Conservation (phyloP, 2,888 invertebrate species). For the Hedya salicella region DNA sequence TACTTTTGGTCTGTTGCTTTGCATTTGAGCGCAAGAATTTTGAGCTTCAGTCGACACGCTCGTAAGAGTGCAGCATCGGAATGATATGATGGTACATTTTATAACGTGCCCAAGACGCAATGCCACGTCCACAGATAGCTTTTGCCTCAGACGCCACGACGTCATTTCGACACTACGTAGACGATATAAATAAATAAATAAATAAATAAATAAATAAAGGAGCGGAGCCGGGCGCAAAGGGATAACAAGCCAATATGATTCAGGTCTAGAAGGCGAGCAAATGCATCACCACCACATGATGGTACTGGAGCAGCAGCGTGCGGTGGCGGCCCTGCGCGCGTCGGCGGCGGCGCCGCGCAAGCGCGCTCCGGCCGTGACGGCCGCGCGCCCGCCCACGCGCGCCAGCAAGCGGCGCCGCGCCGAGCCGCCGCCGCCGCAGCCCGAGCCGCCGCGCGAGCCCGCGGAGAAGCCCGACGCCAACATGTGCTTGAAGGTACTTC, state of each 20-base stretch:
- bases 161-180: too few species aligned
- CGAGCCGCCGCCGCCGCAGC: constrained; percentile 76
- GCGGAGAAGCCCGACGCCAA: constrained; percentile 93
- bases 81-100: too few species aligned
- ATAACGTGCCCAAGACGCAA: too few species aligned
- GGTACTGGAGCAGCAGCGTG: constrained; percentile 84
- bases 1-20: too few species aligned
- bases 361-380: constrained; percentile 64
- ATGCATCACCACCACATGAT: constrained; percentile 86
- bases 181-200: too few species aligned
- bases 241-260: background rate
- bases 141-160: too few species aligned
- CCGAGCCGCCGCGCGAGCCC: constrained; percentile 87
- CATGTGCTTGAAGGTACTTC: constrained; percentile 90
- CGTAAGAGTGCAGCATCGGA: too few species aligned
- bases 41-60: too few species aligned
- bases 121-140: too few species aligned
- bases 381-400: constrained; percentile 73
- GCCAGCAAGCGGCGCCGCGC: constrained; percentile 61
- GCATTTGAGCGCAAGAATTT: too few species aligned
- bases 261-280: constrained; percentile 80
- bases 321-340: constrained; percentile 72
- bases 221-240: too few species aligned
- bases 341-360: constrained; percentile 59
- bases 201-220: too few species aligned